Base-by-base conservation (phyloP, 2,888 invertebrate species). In the Meghimatium bilineatum region DNA sequence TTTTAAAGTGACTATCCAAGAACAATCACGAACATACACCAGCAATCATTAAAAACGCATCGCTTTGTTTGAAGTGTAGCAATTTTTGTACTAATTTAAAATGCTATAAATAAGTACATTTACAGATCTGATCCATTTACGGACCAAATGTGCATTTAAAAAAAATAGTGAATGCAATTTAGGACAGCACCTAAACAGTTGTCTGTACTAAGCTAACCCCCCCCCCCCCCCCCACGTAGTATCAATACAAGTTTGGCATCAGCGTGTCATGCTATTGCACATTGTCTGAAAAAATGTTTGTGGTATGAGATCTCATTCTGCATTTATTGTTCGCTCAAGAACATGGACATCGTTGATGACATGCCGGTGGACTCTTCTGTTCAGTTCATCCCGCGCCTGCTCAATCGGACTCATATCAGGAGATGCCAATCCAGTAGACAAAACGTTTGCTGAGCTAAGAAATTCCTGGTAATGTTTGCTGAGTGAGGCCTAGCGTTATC, bases 371-470 rank as follows among this genome's bases (percentile, higher is more conserved):
- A n/a, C n/a, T n/a, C n/a, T n/a, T n/a, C n/a, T n/a, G n/a, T n/a
- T n/a, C n/a, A 80, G 52, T 36, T 80, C 80, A 52, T 71, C 71
- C 71, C 80, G 71, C 32, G 14, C 49, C 20, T 52, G 34, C 29
- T 71, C 56, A 32, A 34, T 67, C 36, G 20, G 76, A 23, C 29
- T 49, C 17, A 52, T 75, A n/a, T 52, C 26, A 32, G 1, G 75
- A 44, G 69, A 49, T 34, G 52, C 52, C 34, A 80, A 44, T 80
- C 56, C 52, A 71, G 10, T 23, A 80, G 34, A 71, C 3, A 29
- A 80, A 71, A 71, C 3, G 49, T 71, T 26, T 80, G 44, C 34
- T 80, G 34, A 23, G 32, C 69, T 32, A 52, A 52, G 32, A 80
- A 69, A 52, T 29, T 69, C 52, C 32, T 17, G 29, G 56, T 71